Evolutionary conservation across 2,113 vertebrate species (phyloP).

Genomic region (Cololabis saira): DNA sequence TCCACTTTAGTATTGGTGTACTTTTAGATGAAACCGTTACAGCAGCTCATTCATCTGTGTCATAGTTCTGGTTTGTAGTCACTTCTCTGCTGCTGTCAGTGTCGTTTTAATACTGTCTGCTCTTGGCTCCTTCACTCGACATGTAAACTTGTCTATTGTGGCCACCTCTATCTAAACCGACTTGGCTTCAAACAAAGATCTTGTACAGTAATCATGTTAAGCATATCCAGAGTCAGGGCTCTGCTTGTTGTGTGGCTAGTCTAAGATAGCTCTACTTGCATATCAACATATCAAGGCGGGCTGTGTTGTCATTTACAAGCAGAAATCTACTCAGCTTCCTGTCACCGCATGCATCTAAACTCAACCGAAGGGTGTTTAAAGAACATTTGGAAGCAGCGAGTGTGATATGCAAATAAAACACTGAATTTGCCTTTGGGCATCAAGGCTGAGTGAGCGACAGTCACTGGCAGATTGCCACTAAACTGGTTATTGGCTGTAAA

Average conservation of each 20-base stretch:
- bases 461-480: conserved; percentile 44
- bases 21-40: too few relatives aligned
- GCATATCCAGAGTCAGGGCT: not conserved
- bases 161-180: conserved; percentile 7
- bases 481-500: conserved; percentile 48
- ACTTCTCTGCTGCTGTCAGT: not conserved
- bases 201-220: not conserved
- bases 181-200: conserved; percentile 1
- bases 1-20: too few relatives aligned
- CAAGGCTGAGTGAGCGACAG: conserved; percentile 20
- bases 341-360: conserved; percentile 22
- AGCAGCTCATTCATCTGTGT: not conserved
- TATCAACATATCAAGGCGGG: not conserved
- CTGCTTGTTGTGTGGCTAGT: not conserved
- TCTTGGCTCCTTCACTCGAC: conserved; percentile 1
- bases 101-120: not conserved
- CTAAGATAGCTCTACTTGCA: conserved; percentile 4
- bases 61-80: conserved; percentile 3
- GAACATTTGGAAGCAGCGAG: conserved; percentile 40
- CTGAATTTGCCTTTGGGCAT: conserved; percentile 29
- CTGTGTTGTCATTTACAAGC: conserved; percentile 5
- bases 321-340: conserved; percentile 33
- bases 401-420: conserved; percentile 49
- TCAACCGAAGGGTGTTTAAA: conserved; percentile 45
- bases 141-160: not conserved